These are phyloP conservation scores for Hippopotamus amphibius DNA, from an alignment of 2,113 vertebrate species.

Conservation along the genomic window DNA sequence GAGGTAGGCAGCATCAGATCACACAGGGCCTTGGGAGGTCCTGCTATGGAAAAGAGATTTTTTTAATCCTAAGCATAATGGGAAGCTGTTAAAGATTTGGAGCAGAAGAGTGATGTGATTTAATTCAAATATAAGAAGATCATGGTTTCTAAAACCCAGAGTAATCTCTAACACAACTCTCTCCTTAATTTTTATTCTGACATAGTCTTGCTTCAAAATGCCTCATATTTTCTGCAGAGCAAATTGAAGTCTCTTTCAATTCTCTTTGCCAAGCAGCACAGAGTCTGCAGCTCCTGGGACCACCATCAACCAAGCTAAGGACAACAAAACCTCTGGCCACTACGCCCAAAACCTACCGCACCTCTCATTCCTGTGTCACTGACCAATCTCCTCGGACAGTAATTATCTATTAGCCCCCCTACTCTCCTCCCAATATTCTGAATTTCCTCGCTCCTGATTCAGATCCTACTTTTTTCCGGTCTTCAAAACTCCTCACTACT, in stretches of 20 bases:
- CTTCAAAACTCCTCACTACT: background rate
- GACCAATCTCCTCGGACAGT: background rate
- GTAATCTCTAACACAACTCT: background rate
- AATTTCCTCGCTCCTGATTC: background rate
- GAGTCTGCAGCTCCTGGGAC: background rate
- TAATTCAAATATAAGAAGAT: background rate
- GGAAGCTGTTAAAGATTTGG: background rate
- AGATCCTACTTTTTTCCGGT: background rate
- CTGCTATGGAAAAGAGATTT: background rate
- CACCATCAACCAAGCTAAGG: background rate
- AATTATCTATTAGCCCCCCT: too few relatives aligned
- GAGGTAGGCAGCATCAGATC: background rate
- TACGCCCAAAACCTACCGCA: rapidly evolving
- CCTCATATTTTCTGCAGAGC: background rate
- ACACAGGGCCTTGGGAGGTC: background rate
- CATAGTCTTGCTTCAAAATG: background rate
- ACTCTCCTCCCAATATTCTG: background rate
- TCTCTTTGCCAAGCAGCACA: background rate
- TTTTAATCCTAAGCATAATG: background rate
- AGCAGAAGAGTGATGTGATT: background rate
- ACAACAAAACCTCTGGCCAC: background rate
- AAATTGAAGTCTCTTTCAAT: background rate
- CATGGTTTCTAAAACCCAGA: background rate
- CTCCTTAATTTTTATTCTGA: background rate
- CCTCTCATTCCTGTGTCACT: background rate